Evolutionary conservation across 1,140 invertebrate genomes (phyloP).

Genomic region (Teleopsis dalmanni): DNA sequence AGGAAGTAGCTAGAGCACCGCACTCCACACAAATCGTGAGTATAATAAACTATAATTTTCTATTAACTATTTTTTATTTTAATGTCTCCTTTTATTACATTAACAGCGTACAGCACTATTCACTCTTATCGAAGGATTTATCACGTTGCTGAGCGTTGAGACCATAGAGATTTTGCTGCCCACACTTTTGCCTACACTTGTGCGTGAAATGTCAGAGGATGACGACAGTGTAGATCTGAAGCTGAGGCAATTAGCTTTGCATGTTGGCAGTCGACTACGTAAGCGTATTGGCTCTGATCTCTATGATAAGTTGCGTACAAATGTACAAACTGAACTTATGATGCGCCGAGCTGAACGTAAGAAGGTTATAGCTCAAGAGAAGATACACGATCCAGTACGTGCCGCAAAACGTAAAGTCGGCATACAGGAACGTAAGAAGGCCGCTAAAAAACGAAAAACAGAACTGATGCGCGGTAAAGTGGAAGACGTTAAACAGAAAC

Average conservation of each 20-base stretch:
- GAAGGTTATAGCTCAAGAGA: slow-evolving; percentile 53
- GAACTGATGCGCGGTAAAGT: slow-evolving; percentile 37
- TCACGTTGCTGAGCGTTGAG: slow-evolving; percentile 48
- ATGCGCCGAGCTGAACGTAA: slow-evolving; percentile 58
- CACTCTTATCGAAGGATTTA: slow-evolving; percentile 63
- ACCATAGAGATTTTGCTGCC: slow-evolving; percentile 46
- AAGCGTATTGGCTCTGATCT: slow-evolving; percentile 56
- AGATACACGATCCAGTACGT: slow-evolving; percentile 61
- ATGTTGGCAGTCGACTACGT: slow-evolving; percentile 59
- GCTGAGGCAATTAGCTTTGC: slow-evolving; percentile 54
- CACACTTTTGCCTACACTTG: slow-evolving; percentile 57
- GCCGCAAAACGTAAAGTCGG: slow-evolving; percentile 57
- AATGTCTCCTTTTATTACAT: too few relatives aligned
- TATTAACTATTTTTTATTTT: not conserved
- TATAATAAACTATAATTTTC: slow-evolving; percentile 5
- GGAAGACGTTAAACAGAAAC: slow-evolving; percentile 30
- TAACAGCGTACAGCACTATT: slow-evolving; percentile 58
- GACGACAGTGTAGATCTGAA: slow-evolving; percentile 50
- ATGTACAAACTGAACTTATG: slow-evolving; percentile 51
- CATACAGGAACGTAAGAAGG: slow-evolving; percentile 36
- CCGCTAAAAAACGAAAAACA: slow-evolving; percentile 31
- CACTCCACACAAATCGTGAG: slow-evolving; percentile 48
- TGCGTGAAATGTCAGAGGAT: slow-evolving; percentile 57
- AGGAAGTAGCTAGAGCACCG: slow-evolving; percentile 50
- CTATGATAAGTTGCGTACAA: slow-evolving; percentile 54